Conservation (phyloP, 2,113 vertebrate genomes). For the Tenrec ecaudatus region DNA sequence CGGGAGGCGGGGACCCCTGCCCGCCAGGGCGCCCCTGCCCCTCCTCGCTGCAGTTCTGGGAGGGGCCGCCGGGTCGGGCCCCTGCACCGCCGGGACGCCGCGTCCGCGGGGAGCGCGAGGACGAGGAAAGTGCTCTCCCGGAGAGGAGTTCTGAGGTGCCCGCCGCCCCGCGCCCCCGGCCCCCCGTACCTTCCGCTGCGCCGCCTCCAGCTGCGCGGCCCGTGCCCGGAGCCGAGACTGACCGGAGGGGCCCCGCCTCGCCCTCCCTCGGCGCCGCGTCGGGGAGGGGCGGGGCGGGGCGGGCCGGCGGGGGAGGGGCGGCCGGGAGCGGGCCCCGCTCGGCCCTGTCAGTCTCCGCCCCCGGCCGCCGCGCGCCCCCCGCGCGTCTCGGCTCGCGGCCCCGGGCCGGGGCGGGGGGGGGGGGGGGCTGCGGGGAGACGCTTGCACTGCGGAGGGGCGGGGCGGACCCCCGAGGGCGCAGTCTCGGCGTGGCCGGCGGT, state of each 20-base stretch:
- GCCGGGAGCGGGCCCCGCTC: background rate
- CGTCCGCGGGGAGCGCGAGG: background rate
- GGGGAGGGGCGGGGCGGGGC: background rate
- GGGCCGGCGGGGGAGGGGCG: background rate
- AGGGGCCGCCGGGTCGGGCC: background rate
- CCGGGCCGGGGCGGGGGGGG: background rate
- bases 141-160: background rate
- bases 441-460: background rate
- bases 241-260: constrained; percentile 62
- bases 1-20: background rate
- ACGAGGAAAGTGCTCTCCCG: background rate
- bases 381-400: background rate
- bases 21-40: background rate
- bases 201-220: constrained; percentile 70
- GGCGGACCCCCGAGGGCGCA: background rate
- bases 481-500: background rate
- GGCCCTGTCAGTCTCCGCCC: background rate
- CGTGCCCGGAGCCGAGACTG: constrained; percentile 68
- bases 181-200: constrained; percentile 66
- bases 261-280: constrained; percentile 41
- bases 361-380: background rate
- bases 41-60: background rate
- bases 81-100: background rate
- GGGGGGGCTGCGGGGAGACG: fast-evolving
- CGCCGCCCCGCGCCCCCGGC: background rate